Evolutionary conservation across 2,797 vertebrate genomes (phyloP).

Genomic region (Hoplostethus mediterraneus): DNA sequence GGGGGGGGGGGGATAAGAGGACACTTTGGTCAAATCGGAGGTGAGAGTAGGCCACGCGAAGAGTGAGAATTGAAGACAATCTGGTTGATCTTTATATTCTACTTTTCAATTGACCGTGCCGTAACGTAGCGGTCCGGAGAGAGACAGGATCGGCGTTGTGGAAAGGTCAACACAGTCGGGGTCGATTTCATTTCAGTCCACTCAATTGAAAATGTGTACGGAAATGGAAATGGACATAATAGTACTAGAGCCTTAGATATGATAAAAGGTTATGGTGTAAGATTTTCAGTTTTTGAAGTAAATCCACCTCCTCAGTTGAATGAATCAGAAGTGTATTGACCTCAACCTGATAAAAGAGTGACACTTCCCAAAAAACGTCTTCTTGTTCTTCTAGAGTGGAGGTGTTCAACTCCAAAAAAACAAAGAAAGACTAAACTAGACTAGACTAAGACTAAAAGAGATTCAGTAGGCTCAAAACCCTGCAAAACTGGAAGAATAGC

Average conservation of each 20-base stretch:
- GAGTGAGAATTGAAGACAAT: neutral
- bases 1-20: conserved; percentile 6
- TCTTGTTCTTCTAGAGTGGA: no score
- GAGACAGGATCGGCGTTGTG: neutral
- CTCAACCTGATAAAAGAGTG: no score
- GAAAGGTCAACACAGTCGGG: neutral
- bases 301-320: conserved; percentile 23
- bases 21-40: conserved; percentile 47
- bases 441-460: no score
- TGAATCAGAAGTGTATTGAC: neutral
- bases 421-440: no score
- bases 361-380: no score
- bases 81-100: conserved; percentile 6
- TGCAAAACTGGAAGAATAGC: no score
- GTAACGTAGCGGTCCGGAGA: neutral
- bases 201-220: no score
- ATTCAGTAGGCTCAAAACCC: no score
- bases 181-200: conserved; percentile 44
- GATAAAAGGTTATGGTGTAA: conserved; percentile 11
- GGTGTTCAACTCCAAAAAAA: no score
- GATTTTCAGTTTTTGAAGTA: conserved; percentile 23
- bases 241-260: neutral
- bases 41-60: conserved; percentile 4
- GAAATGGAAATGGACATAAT: conserved; percentile 6
- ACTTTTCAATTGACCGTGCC: neutral